Percentiles rank a stretch among this genome's conserved stretches.
phyloP scores from a whole-genome alignment of 2,888 invertebrate species.

The Drosophila barbarae region DNA sequence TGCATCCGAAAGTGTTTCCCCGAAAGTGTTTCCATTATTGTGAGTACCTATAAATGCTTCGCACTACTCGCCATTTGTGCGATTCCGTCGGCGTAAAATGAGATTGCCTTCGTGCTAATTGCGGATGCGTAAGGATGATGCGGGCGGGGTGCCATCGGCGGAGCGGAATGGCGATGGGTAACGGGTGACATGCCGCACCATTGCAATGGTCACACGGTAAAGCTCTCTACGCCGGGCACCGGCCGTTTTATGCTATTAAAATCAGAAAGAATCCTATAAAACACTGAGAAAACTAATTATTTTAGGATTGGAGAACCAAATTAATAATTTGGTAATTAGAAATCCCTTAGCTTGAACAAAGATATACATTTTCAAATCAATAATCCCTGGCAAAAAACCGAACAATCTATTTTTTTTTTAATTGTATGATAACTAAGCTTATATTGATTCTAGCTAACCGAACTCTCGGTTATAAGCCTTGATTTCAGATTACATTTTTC shows the following conservation, averaged over 20 bases:
- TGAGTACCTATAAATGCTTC: constrained; percentile 59
- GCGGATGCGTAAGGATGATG: constrained; percentile 48
- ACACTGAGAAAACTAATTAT: constrained; percentile 3
- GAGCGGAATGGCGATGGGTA: constrained; percentile 24
- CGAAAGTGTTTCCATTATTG: constrained; percentile 53
- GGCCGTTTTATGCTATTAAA: constrained; percentile 2
- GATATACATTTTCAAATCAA: too few species aligned
- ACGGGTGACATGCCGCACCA: constrained; percentile 57
- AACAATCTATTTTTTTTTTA: too few species aligned
- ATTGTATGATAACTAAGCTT: too few species aligned
- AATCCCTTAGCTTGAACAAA: background rate
- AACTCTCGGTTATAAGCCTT: background rate
- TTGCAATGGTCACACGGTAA: constrained; percentile 23
- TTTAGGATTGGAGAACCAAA: background rate
- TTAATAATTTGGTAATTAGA: too few species aligned
- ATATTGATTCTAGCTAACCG: too few species aligned
- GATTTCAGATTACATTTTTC: background rate
- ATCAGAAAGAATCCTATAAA: background rate
- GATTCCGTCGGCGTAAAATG: constrained; percentile 71
- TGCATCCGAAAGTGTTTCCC: constrained; percentile 40
- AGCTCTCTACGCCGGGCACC: constrained; percentile 17
- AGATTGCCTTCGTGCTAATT: constrained; percentile 74
- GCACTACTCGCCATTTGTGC: constrained; percentile 59
- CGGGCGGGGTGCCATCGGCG: constrained; percentile 43
- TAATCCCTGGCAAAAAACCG: too few species aligned